Base-by-base conservation (phyloP, 2,888 invertebrate species). In the Drosophila falleni region DNA sequence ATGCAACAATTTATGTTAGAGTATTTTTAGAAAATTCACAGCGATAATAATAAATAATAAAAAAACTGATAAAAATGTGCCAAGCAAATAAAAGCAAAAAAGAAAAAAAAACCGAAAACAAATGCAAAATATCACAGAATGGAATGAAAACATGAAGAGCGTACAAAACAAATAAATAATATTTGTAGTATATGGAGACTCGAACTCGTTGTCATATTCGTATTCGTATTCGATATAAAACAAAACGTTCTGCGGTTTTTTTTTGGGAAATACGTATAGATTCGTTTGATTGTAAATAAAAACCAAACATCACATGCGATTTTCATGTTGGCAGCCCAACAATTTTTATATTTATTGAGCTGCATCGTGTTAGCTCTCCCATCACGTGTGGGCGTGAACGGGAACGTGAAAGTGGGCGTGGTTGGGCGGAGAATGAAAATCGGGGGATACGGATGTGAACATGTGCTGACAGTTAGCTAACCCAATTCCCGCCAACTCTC, bases 291-390 rank as follows among this genome's bases (percentile, higher is more conserved):
- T 75, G 65, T 75, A 77, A 77, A 76, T 64, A 77, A 73, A 73
- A 77, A 47, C 23, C 37, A 60, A 73, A 71, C 47, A 75, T 53
- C 59, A 44, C 53, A 77, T 59, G 68, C 73, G 54, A 72, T 76
- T 71, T 76, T 35, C 46, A 33, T 55, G 55, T 44, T 61, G 74
- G 58, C 68, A 68, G 41, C 39, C 46, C 23, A 63, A 63, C 64
- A 64, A 42, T 74, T 71, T 61, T 74, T 61, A 16, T 75, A 74
- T 75, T 75, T 75, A 75, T 75, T 60, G 71, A 61, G 71, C 66
- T 75, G 75, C 58, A 33, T 19, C 44, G 54, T 55, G 51, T 61
- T 69, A n/a, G 47, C 15, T 61, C 23, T 35, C 23, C 37, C 13
- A 29, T 50, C 71, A 65, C 50, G 46, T 67, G 78, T 78, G 74